These are phyloP conservation scores for Dreissena rostriformis DNA, from an alignment of 1,140 invertebrate genomes.

Conservation along the genomic window DNA sequence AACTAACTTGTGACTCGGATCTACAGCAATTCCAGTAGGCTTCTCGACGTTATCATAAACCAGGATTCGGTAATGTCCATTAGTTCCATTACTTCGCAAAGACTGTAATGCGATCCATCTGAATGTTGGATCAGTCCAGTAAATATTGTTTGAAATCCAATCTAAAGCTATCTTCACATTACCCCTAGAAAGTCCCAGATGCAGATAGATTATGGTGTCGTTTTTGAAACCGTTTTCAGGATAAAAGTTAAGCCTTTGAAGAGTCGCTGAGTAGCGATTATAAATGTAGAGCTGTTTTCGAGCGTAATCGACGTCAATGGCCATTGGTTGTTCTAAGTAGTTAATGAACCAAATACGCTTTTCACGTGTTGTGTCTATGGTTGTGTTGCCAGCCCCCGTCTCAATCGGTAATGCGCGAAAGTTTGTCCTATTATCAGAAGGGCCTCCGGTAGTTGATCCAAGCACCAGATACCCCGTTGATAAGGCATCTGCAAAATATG, in stretches of 20 bases:
- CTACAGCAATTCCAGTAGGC: neutral
- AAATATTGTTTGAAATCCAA: slow-evolving; percentile 34
- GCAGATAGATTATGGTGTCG: neutral
- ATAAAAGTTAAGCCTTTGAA: neutral
- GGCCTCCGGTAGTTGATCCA: too few species aligned
- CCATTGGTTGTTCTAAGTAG: too few species aligned
- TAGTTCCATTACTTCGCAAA: neutral
- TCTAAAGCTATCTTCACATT: slow-evolving; percentile 1
- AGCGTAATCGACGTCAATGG: slow-evolving; percentile 1
- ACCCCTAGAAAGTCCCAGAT: slow-evolving; percentile 1
- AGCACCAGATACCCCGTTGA: too few species aligned
- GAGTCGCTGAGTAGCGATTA: slow-evolving; percentile 6
- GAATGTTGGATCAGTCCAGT: slow-evolving; percentile 29
- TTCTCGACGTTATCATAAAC: slow-evolving; percentile 2
- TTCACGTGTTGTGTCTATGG: too few species aligned
- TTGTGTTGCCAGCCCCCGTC: too few species aligned
- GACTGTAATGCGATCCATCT: slow-evolving; percentile 20
- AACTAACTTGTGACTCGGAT: slow-evolving; percentile 22
- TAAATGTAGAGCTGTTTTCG: slow-evolving; percentile 1
- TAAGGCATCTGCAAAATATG: too few species aligned
- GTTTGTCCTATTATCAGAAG: too few species aligned
- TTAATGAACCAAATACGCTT: too few species aligned
- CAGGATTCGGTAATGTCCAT: slow-evolving; percentile 10
- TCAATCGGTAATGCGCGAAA: too few species aligned
- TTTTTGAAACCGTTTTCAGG: neutral